Evolutionary conservation across 2,113 vertebrate genomes (phyloP).

Genomic region (Neolamprologus sp.): DNA sequence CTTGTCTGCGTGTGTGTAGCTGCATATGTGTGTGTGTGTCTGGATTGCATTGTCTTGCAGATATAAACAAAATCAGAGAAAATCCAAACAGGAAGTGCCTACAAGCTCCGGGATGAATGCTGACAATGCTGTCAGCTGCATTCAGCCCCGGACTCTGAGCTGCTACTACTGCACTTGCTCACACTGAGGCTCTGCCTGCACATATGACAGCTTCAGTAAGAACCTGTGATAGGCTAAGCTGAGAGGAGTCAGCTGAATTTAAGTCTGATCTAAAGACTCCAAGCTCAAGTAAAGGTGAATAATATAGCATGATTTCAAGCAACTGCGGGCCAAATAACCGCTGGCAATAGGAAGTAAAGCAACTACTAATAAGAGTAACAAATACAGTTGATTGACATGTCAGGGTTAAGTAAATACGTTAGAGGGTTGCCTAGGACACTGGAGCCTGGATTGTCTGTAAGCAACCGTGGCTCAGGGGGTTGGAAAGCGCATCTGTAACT

Average conservation of each 20-base stretch:
- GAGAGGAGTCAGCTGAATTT: background rate
- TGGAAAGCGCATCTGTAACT: background rate
- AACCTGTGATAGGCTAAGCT: background rate
- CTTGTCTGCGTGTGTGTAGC: background rate
- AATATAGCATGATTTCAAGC: background rate
- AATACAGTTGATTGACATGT: background rate
- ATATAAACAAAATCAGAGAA: slow-evolving; percentile 38
- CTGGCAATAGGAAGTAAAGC: background rate
- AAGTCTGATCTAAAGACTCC: background rate
- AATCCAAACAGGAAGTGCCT: slow-evolving; percentile 26
- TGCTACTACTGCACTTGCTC: background rate
- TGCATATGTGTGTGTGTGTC: background rate
- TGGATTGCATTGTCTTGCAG: slow-evolving; percentile 10
- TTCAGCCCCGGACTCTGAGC: background rate
- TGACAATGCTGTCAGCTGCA: background rate
- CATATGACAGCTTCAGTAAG: background rate
- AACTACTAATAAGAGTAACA: background rate
- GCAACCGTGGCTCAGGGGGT: background rate
- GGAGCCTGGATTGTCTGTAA: background rate
- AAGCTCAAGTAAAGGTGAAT: background rate
- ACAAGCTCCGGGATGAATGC: background rate
- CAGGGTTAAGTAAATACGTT: background rate
- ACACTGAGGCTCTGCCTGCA: background rate
- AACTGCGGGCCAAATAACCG: background rate
- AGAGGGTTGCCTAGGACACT: background rate